These are phyloP conservation scores for Phyllotis vaccarum DNA, from an alignment of 2,797 vertebrate species.

Conservation along the genomic window DNA sequence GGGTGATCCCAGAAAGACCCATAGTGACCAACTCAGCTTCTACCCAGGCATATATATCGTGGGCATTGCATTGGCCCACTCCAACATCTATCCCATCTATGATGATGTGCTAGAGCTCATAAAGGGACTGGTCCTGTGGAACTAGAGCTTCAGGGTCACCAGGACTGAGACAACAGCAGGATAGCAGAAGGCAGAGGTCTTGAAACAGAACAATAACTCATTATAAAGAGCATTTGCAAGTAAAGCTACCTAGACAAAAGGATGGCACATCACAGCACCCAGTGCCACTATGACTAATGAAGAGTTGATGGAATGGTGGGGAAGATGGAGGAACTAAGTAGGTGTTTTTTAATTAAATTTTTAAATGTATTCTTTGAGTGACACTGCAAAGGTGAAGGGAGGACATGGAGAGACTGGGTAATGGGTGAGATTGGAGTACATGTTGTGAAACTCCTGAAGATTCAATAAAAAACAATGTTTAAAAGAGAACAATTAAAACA, in stretches of 20 bases:
- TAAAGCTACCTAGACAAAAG: not conserved
- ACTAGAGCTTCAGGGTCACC: not conserved
- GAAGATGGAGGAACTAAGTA: not conserved
- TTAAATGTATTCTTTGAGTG: not conserved
- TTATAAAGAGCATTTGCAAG: not conserved
- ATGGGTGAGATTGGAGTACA: not conserved
- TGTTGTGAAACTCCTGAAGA: not conserved
- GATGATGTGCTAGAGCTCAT: not conserved
- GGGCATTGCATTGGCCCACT: not conserved
- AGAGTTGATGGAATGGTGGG: not conserved
- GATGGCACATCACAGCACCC: not conserved
- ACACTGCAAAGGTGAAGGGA: not conserved
- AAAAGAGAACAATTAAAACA: not conserved
- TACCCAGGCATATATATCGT: not conserved
- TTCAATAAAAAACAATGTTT: not conserved
- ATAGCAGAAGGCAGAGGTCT: not conserved
- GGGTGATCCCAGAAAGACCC: too few species aligned
- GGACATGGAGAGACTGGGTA: not conserved
- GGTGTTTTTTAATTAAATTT: not conserved
- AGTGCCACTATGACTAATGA: not conserved
- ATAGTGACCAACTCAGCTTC: too few species aligned
- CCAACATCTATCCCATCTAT: not conserved
- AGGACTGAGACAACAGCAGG: not conserved
- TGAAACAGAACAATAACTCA: not conserved
- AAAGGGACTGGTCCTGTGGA: not conserved